Base-by-base conservation (phyloP, 2,113 vertebrate species). In the Physeter macrocephalus region DNA sequence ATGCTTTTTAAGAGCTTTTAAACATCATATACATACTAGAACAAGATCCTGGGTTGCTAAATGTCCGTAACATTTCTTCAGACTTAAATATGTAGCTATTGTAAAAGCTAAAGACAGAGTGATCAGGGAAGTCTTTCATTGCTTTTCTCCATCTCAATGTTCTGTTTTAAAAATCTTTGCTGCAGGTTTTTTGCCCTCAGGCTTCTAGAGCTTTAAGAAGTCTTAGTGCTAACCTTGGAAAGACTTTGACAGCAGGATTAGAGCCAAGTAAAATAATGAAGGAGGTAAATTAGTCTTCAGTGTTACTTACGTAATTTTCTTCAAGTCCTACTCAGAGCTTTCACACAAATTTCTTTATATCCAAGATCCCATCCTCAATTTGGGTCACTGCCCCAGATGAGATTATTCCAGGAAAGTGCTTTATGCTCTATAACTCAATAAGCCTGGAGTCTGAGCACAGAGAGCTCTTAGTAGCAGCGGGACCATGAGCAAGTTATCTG, bases 231-330 rank as follows among this genome's bases (percentile, higher is more conserved):
- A 82, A 94, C 84, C 75, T 97, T 96, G 83, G 5, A 46, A 97
- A 88, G 83, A 92, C 59, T 94, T 69, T 93, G 31, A 36, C 25
- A 94, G 31, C 46, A 96, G 61, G n/a, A 90, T 11, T 71, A 34
- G 43, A 93, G 71, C 61, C 43, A 94, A 87, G 88, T 43, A 88
- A 96, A 96, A 66, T 91, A 85, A 93, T 61, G 18, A 92, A 87
- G 90, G 39, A 77, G 20, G 71, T 11, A 92, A 93, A 93, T 54
- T 90, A n/a, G 67, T 95, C 69, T 77, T 96, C 39, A 41, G 21
- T 14, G 91, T 93, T 80, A 80, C 27, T 95, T 75, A 74, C 3
- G 14, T 84, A 82, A 96, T 93, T 94, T 96, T 75, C 91, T 80
- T 96, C 77, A 74, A 80, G 39, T 78, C 71, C 49, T 57, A 31